Evolutionary conservation across 1,140 invertebrate species (phyloP), one percentile per base, ranked within the genome.

Genomic region (Holcopasites calliopsidis): DNA sequence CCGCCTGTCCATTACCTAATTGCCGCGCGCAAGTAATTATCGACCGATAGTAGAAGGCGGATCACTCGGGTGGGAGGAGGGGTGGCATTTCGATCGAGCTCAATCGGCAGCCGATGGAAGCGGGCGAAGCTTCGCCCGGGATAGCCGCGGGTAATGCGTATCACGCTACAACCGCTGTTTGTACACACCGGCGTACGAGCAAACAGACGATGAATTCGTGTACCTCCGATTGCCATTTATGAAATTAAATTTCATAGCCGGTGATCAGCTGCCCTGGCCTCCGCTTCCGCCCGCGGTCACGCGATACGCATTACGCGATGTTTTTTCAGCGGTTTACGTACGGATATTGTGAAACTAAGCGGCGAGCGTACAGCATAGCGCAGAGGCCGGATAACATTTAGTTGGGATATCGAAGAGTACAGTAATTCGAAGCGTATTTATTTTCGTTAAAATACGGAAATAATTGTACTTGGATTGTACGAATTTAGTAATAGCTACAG

Each of bases 241-340:
- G 72, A 83, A 83, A 85, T 85, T 82, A 82, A 83, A 84, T 85
- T 86, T 80, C 76, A 71, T 77, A 55, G 61, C 61, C 52, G 50
- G 31, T 23, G 71, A 70, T 81, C 57, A 44, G 26, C 57, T 68
- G 55, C 26, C 60, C 26, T 33, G 13, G 8, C 66, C 33, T 6
- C 18, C 26, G 38, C 44, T 26, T 35, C 6, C 6, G 40, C 35
- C 13, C 28, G n/a, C 21, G 16, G 18, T 44, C 28, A 21, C 28
- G 38, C 35, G 38, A n/a, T 38, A 23, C 35, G 47, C 11, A 31
- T 49, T 44, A 28, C n/a, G 35, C 38, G 13, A 61, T 42, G 44
- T n/a, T 13, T 44, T 44, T 18, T 3, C 42, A n/a, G n/a, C n/a
- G n/a, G n/a, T n/a, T n/a, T n/a, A n/a, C n/a, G n/a, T n/a, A n/a